These are phyloP conservation scores for Trachymyrmex cornetzi DNA, from an alignment of 1,140 invertebrate species.

Conservation along the genomic window DNA sequence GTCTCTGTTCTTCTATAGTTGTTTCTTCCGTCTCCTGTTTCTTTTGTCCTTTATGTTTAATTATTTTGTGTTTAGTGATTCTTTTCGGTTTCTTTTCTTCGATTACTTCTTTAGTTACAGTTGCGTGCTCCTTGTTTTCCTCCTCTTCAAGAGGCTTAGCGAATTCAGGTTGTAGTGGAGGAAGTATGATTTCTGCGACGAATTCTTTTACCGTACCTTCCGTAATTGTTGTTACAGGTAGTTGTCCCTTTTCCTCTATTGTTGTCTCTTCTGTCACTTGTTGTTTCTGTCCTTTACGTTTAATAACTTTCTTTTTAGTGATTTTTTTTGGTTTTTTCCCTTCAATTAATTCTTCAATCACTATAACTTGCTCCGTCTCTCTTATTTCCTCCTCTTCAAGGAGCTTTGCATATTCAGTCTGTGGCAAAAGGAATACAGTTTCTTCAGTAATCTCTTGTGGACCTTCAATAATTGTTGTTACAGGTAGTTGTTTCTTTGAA, in stretches of 20 bases:
- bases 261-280: too few species aligned
- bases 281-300: too few species aligned
- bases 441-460: too few species aligned
- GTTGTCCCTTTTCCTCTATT: conserved; percentile 79
- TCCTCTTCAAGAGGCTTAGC: conserved; percentile 20
- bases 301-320: too few species aligned
- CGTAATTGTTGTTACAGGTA: conserved; percentile 70
- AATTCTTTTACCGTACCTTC: conserved; percentile 53
- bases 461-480: too few species aligned
- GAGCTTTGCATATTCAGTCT: conserved; percentile 59
- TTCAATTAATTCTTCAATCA: conserved; percentile 15
- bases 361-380: conserved; percentile 75
- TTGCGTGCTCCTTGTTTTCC: conserved; percentile 81
- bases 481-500: too few species aligned
- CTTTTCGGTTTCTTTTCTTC: conserved; percentile 81
- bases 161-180: conserved; percentile 47
- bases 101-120: conserved; percentile 78
- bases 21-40: conserved; percentile 67
- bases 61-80: conserved; percentile 62
- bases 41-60: conserved; percentile 62
- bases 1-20: conserved; percentile 61
- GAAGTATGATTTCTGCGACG: not conserved
- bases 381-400: conserved; percentile 66
- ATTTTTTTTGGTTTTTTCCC: too few species aligned
- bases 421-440: not conserved